Conservation (phyloP, 2,797 vertebrate species). For the Gymnothorax javanicus region DNA sequence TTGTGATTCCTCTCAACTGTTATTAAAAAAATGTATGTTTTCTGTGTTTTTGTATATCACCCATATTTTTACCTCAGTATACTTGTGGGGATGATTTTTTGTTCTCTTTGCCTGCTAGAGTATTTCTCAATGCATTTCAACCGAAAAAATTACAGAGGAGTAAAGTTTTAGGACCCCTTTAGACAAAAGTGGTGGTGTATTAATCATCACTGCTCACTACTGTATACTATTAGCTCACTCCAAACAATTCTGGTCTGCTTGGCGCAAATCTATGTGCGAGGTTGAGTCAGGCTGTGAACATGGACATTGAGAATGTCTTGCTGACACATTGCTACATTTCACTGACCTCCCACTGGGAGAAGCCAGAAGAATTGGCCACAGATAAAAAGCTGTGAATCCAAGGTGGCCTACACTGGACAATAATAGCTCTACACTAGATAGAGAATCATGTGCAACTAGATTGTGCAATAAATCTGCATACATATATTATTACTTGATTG, state of each 20-base stretch:
- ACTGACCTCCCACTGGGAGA: background rate
- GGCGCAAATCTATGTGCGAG: background rate
- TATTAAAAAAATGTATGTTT: no score
- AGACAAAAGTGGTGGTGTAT: no score
- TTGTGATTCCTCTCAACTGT: no score
- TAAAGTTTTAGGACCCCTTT: no score
- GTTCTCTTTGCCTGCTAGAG: no score
- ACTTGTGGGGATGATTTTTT: no score
- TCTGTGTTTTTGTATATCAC: no score
- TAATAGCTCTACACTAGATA: constrained; percentile 16
- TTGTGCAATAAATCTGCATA: background rate
- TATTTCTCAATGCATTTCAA: no score
- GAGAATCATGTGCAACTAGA: background rate
- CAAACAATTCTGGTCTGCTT: background rate
- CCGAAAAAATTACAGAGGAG: no score
- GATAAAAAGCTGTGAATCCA: background rate
- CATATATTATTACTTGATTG: background rate
- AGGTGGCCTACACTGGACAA: background rate
- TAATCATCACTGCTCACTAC: no score
- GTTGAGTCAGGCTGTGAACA: background rate
- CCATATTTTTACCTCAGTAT: no score
- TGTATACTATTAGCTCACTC: background rate
- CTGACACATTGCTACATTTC: background rate
- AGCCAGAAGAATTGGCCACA: background rate
- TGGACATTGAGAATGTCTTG: background rate